phyloP scores from a whole-genome alignment of 2,113 vertebrate genomes.

The Chunga burmeisteri region DNA sequence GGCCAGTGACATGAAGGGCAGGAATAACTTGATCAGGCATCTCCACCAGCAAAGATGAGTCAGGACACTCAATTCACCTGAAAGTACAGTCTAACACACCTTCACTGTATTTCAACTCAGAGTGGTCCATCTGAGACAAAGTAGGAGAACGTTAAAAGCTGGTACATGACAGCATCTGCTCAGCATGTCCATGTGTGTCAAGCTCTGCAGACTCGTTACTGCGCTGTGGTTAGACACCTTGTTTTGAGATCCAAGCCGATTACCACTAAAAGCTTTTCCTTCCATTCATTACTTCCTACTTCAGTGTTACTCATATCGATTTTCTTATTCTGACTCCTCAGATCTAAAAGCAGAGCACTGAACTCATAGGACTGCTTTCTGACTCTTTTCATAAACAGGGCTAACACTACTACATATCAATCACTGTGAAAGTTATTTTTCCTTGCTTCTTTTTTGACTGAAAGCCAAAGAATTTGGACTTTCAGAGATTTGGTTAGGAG shows the following conservation, averaged over 20 bases:
- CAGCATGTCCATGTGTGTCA: background rate
- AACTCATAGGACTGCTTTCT: background rate
- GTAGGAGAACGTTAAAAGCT: background rate
- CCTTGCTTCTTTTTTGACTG: background rate
- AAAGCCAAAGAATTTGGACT: background rate
- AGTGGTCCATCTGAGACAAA: background rate
- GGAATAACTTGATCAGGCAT: background rate
- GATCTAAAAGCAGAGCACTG: constrained; percentile 37
- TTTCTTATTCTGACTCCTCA: constrained; percentile 29
- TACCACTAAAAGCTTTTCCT: constrained; percentile 55
- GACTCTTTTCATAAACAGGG: background rate
- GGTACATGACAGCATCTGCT: background rate
- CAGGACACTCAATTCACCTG: background rate
- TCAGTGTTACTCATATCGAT: constrained; percentile 65
- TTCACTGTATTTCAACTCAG: background rate
- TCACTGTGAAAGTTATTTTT: background rate
- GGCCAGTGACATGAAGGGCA: background rate
- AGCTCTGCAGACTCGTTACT: background rate
- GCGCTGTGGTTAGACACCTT: constrained; percentile 13
- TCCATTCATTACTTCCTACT: constrained; percentile 60
- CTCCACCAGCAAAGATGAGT: background rate
- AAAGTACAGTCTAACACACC: background rate
- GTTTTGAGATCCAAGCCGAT: constrained; percentile 50
- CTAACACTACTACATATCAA: background rate
- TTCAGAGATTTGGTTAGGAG: background rate